Base-by-base conservation (phyloP, 1,140 invertebrate genomes). In the Drosophila tropicalis region DNA sequence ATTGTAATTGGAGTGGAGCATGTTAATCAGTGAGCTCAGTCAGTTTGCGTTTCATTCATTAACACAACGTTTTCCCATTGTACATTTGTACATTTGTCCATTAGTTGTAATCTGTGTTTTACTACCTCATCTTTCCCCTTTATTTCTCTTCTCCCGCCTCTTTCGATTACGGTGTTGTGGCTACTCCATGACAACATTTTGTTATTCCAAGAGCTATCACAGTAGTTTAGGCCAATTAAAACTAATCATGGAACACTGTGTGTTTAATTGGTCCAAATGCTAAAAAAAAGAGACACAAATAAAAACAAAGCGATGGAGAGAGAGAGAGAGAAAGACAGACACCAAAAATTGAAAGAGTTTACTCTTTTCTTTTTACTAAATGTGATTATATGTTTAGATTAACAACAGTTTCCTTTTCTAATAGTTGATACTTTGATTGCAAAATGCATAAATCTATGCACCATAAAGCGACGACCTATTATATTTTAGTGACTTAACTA, bases 241-340 rank as follows among this genome's bases (percentile, higher is more conserved):
- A 68, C 74, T 73, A 76, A 76, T 76, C 66, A 76, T 51, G 64
- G 41, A 64, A 70, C 63, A 15, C 40, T 39, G 54, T 71, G 57
- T 56, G 65, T 61, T 60, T 76, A 76, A 76, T 76, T 76, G 66
- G 60, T 76, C 64, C 63, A 76, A 76, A 36, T 68, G 70, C 17
- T 10, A 51, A 51, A 22, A n/a, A 19, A 34, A 62, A 34, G 15
- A 63, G 58, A 39, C 17, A 63, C 32, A 60, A 29, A 17, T 34
- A 2, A 10, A 51, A 40, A 34, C 64, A 41, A 15, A 70, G 41
- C 41, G 39, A 41, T 34, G 62, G 58, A 41, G 25, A 58, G 39
- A 19, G 25, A 57, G 17, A 61, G 40, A 55, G 61, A 22, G 39
- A 54, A 17, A 67, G 55, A 47, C 13, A 56, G 39, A 32, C 55